Percentiles rank a stretch among this genome's conserved stretches.
Evolutionary conservation across 2,888 invertebrate genomes (phyloP).

Genomic region (Gastrophysa polygoni): DNA sequence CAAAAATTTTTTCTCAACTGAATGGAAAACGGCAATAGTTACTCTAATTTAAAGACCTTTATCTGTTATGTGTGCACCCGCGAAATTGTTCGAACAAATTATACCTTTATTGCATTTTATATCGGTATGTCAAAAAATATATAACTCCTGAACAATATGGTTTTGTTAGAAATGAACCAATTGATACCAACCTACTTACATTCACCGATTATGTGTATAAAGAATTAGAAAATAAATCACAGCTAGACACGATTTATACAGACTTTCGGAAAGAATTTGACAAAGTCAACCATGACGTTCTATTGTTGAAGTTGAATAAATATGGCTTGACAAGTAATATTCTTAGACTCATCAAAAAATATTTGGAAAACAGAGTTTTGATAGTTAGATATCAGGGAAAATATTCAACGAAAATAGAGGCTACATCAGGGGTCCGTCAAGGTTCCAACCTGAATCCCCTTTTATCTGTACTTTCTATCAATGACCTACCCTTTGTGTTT

Average conservation of each 20-base stretch:
- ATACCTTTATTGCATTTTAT: neutral
- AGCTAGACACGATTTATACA: neutral
- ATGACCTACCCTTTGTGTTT: too few relatives aligned
- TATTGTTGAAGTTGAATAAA: neutral
- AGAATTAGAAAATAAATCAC: neutral
- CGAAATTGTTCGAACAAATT: neutral
- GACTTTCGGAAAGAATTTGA: slow-evolving; percentile 1
- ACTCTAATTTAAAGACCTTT: neutral
- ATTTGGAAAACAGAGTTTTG: neutral
- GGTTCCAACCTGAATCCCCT: neutral
- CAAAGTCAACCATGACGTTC: neutral
- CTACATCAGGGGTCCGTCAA: neutral
- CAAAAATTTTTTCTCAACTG: neutral
- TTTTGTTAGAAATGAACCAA: neutral
- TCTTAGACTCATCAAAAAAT: neutral
- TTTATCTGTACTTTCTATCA: neutral
- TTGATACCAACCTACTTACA: neutral
- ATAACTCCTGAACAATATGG: neutral
- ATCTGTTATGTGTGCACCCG: neutral
- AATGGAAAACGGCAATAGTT: neutral
- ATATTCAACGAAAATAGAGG: neutral
- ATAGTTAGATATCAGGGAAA: neutral
- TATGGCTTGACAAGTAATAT: neutral
- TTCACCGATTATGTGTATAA: neutral
- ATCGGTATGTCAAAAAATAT: neutral